Evolutionary conservation across 1,140 invertebrate species (phyloP).

Genomic region (Aporrectodea caliginosa): DNA sequence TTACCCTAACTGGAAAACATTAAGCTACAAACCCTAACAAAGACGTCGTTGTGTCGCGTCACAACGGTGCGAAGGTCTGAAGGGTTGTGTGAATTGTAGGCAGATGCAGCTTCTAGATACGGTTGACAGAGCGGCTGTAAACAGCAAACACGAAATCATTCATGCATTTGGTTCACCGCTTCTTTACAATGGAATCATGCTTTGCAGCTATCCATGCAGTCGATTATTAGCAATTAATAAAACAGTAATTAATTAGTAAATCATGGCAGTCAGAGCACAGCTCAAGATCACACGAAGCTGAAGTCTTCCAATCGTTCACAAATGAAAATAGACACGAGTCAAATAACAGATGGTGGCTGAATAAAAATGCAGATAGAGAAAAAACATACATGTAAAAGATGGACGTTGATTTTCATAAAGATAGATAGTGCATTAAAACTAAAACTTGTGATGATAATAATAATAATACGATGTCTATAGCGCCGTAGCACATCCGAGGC

Average conservation of each 20-base stretch:
- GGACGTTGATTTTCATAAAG: too few species aligned
- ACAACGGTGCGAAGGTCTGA: constrained; percentile 64
- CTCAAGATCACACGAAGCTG: neutral
- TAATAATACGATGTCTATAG: too few species aligned
- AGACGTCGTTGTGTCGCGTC: constrained; percentile 75
- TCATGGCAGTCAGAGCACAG: too few species aligned
- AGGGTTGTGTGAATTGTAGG: constrained; percentile 73
- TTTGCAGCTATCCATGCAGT: too few species aligned
- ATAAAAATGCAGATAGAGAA: too few species aligned
- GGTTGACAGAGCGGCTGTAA: constrained; percentile 72
- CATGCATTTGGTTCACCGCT: neutral
- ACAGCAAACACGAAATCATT: neutral
- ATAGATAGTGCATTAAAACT: too few species aligned
- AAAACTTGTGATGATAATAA: too few species aligned
- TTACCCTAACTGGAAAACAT: too few species aligned
- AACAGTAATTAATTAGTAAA: neutral
- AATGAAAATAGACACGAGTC: neutral
- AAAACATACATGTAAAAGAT: too few species aligned
- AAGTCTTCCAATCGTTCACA: neutral
- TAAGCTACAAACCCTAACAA: constrained; percentile 61
- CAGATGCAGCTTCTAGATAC: constrained; percentile 84
- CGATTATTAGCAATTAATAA: neutral
- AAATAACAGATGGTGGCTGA: too few species aligned
- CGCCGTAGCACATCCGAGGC: too few species aligned
- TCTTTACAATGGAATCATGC: too few species aligned